A percentile compares a stretch with the other conserved stretches of the same genome.
Evolutionary conservation across 1,140 invertebrate species (phyloP).

Genomic region (Saccostrea echinata): DNA sequence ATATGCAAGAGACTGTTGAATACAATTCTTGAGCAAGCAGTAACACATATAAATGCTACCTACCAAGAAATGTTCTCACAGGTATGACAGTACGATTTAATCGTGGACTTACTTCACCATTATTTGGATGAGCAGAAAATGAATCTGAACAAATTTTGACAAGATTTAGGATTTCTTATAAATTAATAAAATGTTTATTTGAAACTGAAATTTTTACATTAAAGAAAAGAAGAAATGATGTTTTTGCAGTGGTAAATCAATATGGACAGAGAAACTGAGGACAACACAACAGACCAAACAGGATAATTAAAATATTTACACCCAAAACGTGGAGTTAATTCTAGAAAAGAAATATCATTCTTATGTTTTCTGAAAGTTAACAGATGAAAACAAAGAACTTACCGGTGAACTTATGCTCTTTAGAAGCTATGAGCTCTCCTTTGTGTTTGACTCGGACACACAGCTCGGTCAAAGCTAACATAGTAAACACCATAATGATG

Average conservation of each 20-base stretch:
- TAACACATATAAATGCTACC: constrained; percentile 18
- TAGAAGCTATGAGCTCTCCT: constrained; percentile 88
- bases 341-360: too few relatives aligned
- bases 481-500: constrained; percentile 97
- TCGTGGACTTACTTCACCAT: background rate
- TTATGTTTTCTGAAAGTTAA: too few relatives aligned
- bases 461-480: constrained; percentile 97
- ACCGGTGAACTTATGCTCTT: constrained; percentile 92
- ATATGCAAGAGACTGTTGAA: constrained; percentile 10
- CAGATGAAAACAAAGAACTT: constrained; percentile 69
- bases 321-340: too few relatives aligned
- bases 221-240: background rate
- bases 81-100: background rate
- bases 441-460: constrained; percentile 92
- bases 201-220: background rate
- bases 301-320: too few relatives aligned
- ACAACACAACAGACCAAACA: too few relatives aligned
- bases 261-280: background rate
- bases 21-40: background rate
- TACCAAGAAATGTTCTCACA: constrained; percentile 18
- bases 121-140: constrained; percentile 29
- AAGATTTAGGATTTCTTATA: background rate
- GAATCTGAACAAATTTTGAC: constrained; percentile 28
- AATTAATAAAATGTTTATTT: background rate
- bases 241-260: background rate